Evolutionary conservation across 2,113 vertebrate genomes (phyloP).

Genomic region (Nannospalax galili): DNA sequence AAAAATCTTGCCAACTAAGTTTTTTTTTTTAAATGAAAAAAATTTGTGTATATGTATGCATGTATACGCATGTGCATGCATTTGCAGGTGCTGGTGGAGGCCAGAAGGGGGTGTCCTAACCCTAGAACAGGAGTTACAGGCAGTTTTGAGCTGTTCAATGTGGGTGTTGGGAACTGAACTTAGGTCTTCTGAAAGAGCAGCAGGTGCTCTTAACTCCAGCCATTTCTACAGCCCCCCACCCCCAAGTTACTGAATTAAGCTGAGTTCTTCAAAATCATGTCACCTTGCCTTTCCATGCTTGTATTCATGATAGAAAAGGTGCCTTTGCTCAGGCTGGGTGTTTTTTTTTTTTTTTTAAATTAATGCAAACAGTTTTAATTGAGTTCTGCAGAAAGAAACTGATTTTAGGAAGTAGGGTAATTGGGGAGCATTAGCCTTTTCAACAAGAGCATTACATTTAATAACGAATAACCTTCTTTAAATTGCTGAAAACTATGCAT

Average conservation of each 20-base stretch:
- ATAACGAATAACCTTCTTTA: not conserved
- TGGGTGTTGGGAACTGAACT: too few relatives aligned
- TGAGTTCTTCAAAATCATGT: not conserved
- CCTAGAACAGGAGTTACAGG: not conserved
- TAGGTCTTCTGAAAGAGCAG: not conserved
- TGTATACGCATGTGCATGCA: not conserved
- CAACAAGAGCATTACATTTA: not conserved
- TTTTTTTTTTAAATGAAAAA: not conserved
- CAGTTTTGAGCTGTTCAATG: not conserved
- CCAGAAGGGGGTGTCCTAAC: not conserved
- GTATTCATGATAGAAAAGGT: conserved; percentile 26
- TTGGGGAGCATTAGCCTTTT: not conserved
- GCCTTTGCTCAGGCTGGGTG: not conserved
- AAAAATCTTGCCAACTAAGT: not conserved
- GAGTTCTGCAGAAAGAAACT: not conserved
- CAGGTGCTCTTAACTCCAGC: not conserved
- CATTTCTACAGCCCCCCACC: not conserved
- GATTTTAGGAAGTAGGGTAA: not conserved
- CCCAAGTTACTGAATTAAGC: not conserved
- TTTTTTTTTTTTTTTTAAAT: too few relatives aligned
- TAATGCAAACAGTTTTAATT: conserved; percentile 10
- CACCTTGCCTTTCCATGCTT: not conserved
- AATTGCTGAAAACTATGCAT: conserved; percentile 28
- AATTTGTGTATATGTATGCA: not conserved
- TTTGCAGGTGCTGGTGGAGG: not conserved